Percentiles rank a stretch among this genome's conserved stretches.
Evolutionary conservation across 2,113 vertebrate species (phyloP).

Genomic region (Notarius quadriscutis): DNA sequence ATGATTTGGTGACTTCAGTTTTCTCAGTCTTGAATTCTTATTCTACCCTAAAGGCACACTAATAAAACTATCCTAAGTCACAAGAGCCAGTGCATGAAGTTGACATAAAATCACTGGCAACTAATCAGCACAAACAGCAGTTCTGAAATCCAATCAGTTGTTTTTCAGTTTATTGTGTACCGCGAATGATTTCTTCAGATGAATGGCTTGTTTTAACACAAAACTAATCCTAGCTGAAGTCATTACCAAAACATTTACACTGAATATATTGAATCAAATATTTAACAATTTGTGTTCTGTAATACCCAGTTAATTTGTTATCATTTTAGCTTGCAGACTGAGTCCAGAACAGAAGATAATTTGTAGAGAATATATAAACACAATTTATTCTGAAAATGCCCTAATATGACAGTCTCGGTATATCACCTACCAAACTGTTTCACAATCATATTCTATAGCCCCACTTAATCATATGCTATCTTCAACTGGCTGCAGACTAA

Average conservation of each 20-base stretch:
- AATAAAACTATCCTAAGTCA: not conserved
- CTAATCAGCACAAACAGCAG: slow-evolving; percentile 8
- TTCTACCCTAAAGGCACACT: not conserved
- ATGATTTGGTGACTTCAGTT: not conserved
- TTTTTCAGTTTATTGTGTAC: not conserved
- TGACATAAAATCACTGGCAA: slow-evolving; percentile 13
- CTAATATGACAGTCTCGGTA: not conserved
- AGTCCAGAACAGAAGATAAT: not conserved
- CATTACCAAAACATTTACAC: slow-evolving; percentile 9
- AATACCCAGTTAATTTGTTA: not conserved
- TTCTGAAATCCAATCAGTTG: not conserved
- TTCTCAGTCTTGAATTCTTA: not conserved
- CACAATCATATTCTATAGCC: not conserved
- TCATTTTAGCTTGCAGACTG: not conserved
- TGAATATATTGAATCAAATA: not conserved
- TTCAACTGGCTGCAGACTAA: not conserved
- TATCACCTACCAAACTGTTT: not conserved
- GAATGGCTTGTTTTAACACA: slow-evolving; percentile 14
- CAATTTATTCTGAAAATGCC: not conserved
- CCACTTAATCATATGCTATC: slow-evolving; percentile 28
- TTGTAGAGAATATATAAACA: not conserved
- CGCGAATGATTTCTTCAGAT: not conserved
- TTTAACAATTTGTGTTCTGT: slow-evolving; percentile 15
- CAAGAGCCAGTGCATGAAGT: not conserved
- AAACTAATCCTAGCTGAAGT: not conserved